These are phyloP conservation scores for Cariama cristata DNA, from an alignment of 2,113 vertebrate species.

Conservation along the genomic window DNA sequence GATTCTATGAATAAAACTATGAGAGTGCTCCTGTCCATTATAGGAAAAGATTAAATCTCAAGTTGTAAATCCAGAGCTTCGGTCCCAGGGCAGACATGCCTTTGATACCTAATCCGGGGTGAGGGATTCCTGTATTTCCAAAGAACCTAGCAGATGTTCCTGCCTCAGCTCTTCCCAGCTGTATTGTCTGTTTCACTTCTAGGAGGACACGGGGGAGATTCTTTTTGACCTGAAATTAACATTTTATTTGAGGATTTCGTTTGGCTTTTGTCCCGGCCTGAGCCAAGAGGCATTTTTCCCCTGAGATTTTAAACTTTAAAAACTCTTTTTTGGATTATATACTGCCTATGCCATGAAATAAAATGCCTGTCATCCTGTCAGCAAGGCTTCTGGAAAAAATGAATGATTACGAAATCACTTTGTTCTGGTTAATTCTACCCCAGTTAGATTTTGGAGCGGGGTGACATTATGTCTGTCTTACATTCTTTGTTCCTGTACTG, in stretches of 20 bases:
- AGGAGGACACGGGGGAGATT: neutral
- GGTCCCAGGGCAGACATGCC: neutral
- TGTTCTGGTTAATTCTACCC: constrained; percentile 39
- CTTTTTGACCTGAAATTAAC: neutral
- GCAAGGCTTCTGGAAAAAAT: constrained; percentile 2
- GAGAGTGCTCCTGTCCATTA: neutral
- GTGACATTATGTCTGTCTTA: constrained; percentile 5
- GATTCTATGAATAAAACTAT: neutral
- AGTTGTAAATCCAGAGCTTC: neutral
- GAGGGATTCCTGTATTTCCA: neutral
- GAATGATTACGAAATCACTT: constrained; percentile 5
- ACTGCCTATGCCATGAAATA: neutral
- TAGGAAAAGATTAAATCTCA: neutral
- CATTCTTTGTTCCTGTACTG: neutral
- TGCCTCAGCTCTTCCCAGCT: neutral
- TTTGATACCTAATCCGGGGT: neutral
- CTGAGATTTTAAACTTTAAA: neutral
- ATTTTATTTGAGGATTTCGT: neutral
- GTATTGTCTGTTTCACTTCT: neutral
- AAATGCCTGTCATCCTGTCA: constrained; percentile 46
- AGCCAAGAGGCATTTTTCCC: neutral
- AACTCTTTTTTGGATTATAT: neutral
- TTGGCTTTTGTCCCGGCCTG: neutral
- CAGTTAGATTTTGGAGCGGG: neutral
- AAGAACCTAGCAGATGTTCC: neutral